phyloP scores from a whole-genome alignment of 2,888 invertebrate species.

The Acronicta alni region DNA sequence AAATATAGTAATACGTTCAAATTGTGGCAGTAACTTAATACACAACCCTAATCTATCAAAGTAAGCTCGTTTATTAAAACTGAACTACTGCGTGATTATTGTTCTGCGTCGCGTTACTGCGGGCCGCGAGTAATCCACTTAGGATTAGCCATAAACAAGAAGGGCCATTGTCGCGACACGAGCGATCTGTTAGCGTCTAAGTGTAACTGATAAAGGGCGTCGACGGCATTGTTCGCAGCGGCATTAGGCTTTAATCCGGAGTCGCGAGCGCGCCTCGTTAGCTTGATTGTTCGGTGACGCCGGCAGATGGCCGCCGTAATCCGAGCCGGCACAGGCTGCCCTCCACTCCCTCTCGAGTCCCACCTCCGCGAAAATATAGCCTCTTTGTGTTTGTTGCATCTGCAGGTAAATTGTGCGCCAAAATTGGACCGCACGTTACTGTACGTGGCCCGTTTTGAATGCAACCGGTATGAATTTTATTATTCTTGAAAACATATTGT shows the following conservation, averaged over 20 bases:
- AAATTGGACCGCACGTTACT: constrained; percentile 85
- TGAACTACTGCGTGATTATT: constrained; percentile 50
- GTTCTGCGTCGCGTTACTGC: constrained; percentile 62
- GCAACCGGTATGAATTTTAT: constrained; percentile 80
- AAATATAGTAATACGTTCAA: constrained; percentile 13
- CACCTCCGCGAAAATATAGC: constrained; percentile 67
- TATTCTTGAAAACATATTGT: constrained; percentile 86
- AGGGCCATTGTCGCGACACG: constrained; percentile 82
- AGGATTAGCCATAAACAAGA: constrained; percentile 86
- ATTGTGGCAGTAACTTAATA: constrained; percentile 19
- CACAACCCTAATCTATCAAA: constrained; percentile 37
- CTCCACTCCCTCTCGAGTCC: constrained; percentile 47
- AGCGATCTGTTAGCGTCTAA: constrained; percentile 86
- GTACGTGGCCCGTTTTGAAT: constrained; percentile 78
- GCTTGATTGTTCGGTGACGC: constrained; percentile 85
- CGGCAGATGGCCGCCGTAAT: constrained; percentile 87
- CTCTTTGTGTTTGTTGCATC: constrained; percentile 88
- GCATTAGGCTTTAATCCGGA: constrained; percentile 87
- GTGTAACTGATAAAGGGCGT: constrained; percentile 81
- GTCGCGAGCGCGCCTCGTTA: constrained; percentile 86
- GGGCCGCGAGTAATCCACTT: constrained; percentile 83
- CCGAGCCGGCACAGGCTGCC: constrained; percentile 72
- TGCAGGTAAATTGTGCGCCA: constrained; percentile 88
- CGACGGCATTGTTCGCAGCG: constrained; percentile 82
- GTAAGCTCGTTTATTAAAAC: constrained; percentile 44